Conservation (phyloP, 2,888 invertebrate species). For the Plagiodera versicolora region DNA sequence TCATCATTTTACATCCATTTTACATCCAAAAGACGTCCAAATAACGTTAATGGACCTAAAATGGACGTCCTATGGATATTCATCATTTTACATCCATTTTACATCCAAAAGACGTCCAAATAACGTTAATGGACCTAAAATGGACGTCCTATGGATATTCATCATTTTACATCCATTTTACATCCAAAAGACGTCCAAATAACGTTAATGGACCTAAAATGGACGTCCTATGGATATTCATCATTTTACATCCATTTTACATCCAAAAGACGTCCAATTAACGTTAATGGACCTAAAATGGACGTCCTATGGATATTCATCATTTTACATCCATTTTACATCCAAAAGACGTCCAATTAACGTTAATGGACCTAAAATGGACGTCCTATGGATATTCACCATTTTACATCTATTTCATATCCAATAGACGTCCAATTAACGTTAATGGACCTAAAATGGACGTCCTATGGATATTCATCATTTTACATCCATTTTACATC, state of each 20-base stretch:
- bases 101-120: not conserved
- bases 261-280: not conserved
- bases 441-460: too few relatives aligned
- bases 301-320: too few relatives aligned
- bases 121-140: not conserved
- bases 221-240: too few relatives aligned
- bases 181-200: not conserved
- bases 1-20: too few relatives aligned
- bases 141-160: too few relatives aligned
- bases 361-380: too few relatives aligned
- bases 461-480: too few relatives aligned
- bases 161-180: not conserved
- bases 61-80: too few relatives aligned
- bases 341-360: not conserved
- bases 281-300: not conserved
- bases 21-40: not conserved
- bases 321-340: not conserved
- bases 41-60: not conserved
- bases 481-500: not conserved
- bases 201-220: not conserved
- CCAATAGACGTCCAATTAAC: not conserved
- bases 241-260: not conserved
- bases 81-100: too few relatives aligned
- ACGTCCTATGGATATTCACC: too few relatives aligned
- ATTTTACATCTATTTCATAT: not conserved